Conservation (phyloP, 1,140 invertebrate genomes). For the Lanistes nyassanus region DNA sequence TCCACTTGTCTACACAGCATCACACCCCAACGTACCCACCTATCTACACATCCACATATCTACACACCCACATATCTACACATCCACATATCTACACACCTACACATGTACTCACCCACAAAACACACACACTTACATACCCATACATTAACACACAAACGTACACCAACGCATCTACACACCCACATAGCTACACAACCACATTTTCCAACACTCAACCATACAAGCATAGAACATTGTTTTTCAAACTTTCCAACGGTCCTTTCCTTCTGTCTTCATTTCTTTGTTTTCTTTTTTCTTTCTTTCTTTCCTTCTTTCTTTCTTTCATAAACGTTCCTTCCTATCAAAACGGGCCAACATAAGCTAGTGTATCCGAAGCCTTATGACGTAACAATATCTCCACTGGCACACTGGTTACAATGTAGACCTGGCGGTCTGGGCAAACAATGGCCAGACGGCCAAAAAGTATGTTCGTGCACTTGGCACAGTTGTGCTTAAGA, state of each 20-base stretch:
- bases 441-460: neutral
- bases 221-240: neutral
- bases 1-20: neutral
- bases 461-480: neutral
- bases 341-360: neutral
- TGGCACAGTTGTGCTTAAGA: neutral
- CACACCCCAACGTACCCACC: conserved; percentile 8
- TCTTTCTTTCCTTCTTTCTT: neutral
- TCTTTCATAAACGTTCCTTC: neutral
- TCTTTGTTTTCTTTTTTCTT: neutral
- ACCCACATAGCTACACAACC: conserved; percentile 6
- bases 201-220: neutral
- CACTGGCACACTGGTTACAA: neutral
- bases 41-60: conserved; percentile 6
- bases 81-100: neutral
- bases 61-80: conserved; percentile 10
- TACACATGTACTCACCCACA: neutral
- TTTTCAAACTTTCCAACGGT: neutral
- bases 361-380: neutral
- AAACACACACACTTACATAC: conserved; percentile 13
- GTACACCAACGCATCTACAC: neutral
- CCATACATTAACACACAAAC: conserved; percentile 20
- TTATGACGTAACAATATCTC: neutral
- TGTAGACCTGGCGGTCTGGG: neutral
- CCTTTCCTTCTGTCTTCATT: neutral